Percentiles rank a stretch among this genome's conserved stretches.
These are phyloP conservation scores for Halcyon badia DNA, from an alignment of 2,797 vertebrate genomes.

Conservation along the genomic window DNA sequence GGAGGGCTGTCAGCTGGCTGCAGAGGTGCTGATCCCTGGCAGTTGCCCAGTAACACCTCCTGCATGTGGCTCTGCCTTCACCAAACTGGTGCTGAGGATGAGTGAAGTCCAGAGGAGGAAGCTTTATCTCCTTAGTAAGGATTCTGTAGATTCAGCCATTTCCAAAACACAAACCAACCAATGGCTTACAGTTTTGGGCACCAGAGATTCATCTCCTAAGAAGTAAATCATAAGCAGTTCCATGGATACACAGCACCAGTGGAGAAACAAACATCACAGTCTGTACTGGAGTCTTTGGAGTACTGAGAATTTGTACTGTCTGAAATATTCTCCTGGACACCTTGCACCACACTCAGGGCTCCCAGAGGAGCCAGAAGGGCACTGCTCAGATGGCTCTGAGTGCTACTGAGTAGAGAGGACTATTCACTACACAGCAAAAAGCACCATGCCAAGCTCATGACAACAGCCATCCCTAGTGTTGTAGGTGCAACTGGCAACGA, in stretches of 20 bases:
- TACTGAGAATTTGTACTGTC: neutral
- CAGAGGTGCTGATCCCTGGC: slow-evolving; percentile 20
- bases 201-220: neutral
- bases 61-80: neutral
- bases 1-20: slow-evolving; percentile 1
- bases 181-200: neutral
- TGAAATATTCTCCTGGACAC: neutral
- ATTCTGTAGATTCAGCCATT: neutral
- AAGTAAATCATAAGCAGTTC: neutral
- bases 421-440: neutral
- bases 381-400: neutral
- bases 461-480: neutral
- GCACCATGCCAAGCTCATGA: neutral
- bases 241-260: neutral
- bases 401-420: neutral
- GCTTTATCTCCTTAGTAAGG: neutral
- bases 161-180: neutral
- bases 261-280: neutral
- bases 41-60: neutral
- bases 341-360: neutral
- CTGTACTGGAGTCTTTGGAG: neutral
- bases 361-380: neutral
- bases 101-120: neutral
- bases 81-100: neutral
- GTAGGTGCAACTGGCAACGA: neutral